A percentile compares a stretch with the other conserved stretches of the same genome.
Evolutionary conservation across 2,797 vertebrate genomes (phyloP).

Genomic region (Pitangus sulphuratus): DNA sequence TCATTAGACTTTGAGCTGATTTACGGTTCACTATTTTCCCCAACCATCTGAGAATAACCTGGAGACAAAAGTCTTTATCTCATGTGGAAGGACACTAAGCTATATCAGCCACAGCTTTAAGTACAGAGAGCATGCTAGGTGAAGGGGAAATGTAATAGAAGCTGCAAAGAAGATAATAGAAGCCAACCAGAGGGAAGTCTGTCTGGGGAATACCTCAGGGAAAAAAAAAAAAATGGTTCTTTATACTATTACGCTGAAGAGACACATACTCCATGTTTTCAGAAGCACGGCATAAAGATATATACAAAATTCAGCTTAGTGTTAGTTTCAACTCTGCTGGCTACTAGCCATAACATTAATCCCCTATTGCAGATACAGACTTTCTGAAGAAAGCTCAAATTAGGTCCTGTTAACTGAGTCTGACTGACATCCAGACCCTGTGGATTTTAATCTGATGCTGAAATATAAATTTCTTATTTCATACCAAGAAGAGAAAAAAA

Average conservation of each 20-base stretch:
- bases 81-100: neutral
- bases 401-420: neutral
- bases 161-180: neutral
- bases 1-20: neutral
- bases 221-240: neutral
- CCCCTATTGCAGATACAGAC: neutral
- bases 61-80: slow-evolving; percentile 3
- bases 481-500: neutral
- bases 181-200: neutral
- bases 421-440: neutral
- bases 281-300: neutral
- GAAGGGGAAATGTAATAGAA: neutral
- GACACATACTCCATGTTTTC: accelerated
- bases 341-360: neutral
- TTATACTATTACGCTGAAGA: neutral
- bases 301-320: neutral
- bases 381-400: neutral
- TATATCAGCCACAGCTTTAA: neutral
- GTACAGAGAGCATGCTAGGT: neutral
- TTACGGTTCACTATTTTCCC: neutral
- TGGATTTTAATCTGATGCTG: neutral
- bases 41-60: neutral
- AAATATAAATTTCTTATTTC: neutral
- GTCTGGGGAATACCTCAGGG: neutral
- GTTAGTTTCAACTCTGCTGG: neutral